These are phyloP conservation scores for Pelecanoides urinatrix DNA, from an alignment of 2,113 vertebrate genomes.

Conservation along the genomic window DNA sequence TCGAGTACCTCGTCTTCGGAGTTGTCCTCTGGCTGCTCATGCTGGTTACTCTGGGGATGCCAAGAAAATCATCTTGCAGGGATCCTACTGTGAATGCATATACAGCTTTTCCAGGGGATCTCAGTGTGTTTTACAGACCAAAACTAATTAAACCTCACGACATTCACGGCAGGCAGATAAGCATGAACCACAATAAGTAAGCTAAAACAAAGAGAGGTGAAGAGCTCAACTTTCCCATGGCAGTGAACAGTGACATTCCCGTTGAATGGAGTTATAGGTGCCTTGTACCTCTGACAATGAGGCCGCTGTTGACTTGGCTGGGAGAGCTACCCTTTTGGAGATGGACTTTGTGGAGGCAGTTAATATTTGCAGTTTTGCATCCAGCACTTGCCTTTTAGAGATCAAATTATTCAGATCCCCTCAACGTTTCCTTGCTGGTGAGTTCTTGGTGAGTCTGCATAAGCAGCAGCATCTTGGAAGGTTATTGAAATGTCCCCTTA, in stretches of 20 bases:
- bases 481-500: neutral
- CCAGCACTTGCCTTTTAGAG: neutral
- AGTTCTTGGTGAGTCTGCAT: neutral
- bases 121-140: neutral
- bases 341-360: neutral
- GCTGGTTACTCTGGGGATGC: neutral
- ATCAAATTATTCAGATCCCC: neutral
- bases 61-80: neutral
- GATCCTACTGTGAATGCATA: neutral
- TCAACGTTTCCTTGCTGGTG: neutral
- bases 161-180: neutral
- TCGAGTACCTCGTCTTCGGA: neutral
- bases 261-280: neutral
- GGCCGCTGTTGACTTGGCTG: neutral
- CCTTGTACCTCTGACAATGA: neutral
- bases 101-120: neutral
- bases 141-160: constrained; percentile 11
- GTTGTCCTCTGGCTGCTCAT: neutral
- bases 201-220: neutral
- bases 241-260: neutral
- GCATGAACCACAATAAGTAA: neutral
- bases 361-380: neutral
- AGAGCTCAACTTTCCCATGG: neutral
- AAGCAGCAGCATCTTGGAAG: neutral
- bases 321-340: neutral